phyloP scores from a whole-genome alignment of 2,888 invertebrate species.

The Scaeva pyrastri region DNA sequence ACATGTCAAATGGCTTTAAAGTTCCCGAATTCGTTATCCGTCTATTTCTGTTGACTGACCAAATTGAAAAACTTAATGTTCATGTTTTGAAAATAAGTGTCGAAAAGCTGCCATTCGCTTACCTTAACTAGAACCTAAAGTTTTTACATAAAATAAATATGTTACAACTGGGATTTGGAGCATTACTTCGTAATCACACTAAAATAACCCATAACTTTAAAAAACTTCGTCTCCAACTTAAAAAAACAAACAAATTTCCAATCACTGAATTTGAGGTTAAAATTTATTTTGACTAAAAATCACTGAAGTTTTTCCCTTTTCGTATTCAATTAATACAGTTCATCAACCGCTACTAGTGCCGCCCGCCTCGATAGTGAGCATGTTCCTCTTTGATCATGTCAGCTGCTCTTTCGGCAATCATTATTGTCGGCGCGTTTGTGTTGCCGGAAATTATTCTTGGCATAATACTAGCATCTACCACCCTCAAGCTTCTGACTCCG shows the following conservation, averaged over 20 bases:
- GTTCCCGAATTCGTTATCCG: no score
- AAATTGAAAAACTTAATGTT: no score
- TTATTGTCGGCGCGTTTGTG: conserved; percentile 92
- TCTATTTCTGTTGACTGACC: no score
- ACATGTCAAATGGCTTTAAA: no score
- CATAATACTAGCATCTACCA: conserved; percentile 94
- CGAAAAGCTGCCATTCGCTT: no score
- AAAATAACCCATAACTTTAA: no score
- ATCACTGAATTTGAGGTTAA: background rate
- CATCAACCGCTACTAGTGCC: background rate
- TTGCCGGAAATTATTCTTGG: conserved; percentile 91
- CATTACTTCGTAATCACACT: no score
- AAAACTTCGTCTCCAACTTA: no score
- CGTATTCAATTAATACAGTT: background rate
- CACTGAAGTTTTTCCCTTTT: background rate
- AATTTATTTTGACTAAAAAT: conserved; percentile 6
- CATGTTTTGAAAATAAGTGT: no score
- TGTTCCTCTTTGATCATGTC: conserved; percentile 93
- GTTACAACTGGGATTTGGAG: no score
- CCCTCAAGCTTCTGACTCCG: conserved; percentile 88
- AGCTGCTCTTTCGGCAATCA: conserved; percentile 93
- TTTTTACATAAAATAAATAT: no score
- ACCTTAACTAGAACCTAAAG: no score
- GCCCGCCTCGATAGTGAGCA: conserved; percentile 78
- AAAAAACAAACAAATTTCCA: background rate